These are phyloP conservation scores for Dendronephthya gigantea DNA, from an alignment of 64 coral and sea anemone species.

Conservation along the genomic window DNA sequence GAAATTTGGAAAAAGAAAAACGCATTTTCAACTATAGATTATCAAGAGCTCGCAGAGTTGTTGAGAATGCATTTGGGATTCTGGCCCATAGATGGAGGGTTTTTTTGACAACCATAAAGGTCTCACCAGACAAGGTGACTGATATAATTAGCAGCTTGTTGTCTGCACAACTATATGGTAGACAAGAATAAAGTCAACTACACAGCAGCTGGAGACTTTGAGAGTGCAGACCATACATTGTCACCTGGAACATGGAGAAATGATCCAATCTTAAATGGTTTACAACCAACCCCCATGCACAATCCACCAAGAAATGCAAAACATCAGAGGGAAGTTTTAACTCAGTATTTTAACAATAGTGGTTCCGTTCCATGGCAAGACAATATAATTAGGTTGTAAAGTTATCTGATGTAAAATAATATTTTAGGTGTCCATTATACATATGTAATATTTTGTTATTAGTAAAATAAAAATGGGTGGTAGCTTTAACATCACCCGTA, in stretches of 20 bases:
- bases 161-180: slow-evolving; percentile 3
- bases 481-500: not conserved
- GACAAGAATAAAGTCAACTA: not conserved
- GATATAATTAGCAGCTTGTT: not conserved
- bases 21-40: slow-evolving; percentile 7
- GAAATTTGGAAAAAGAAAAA: not conserved
- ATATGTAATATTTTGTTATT: too few relatives aligned
- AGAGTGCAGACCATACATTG: not conserved
- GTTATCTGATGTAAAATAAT: not conserved
- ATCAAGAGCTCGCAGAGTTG: not conserved
- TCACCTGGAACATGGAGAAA: not conserved
- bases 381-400: not conserved
- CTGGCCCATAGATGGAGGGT: not conserved
- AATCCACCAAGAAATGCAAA: not conserved
- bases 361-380: not conserved
- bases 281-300: not conserved
- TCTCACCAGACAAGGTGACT: not conserved
- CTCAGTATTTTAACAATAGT: not conserved
- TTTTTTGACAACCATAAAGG: not conserved
- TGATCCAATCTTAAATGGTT: not conserved
- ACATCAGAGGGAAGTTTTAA: not conserved
- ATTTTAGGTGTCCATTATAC: too few relatives aligned
- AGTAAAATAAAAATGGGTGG: too few relatives aligned
- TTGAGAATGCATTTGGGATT: slow-evolving; percentile 8
- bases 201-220: not conserved